Conservation (phyloP, 92 coral and sea anemone genomes). For the Phenganax stokvisi region DNA sequence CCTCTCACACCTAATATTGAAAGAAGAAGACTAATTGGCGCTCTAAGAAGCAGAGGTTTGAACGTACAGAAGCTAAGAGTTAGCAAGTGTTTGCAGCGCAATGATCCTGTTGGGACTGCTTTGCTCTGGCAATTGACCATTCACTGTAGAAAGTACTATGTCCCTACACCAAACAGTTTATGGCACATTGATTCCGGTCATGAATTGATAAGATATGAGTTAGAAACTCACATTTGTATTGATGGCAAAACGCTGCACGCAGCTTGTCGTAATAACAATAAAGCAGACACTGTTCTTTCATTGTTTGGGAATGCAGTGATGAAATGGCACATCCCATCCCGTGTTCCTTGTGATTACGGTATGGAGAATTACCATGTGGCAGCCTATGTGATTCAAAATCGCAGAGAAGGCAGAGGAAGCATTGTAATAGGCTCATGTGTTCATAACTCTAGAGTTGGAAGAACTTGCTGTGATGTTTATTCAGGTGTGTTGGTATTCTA, state of each 20-base stretch:
- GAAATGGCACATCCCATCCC: constrained; percentile 28
- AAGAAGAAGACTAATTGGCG: constrained; percentile 55
- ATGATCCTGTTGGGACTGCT: constrained; percentile 62
- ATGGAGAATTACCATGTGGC: constrained; percentile 30
- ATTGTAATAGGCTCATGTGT: constrained; percentile 53
- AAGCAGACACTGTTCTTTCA: constrained; percentile 49
- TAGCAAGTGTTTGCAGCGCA: constrained; percentile 48
- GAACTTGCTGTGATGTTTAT: constrained; percentile 34
- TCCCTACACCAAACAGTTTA: constrained; percentile 50
- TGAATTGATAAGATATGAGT: constrained; percentile 47
- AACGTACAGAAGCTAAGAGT: constrained; percentile 51
- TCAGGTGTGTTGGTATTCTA: no score
- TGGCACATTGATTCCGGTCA: constrained; percentile 56
- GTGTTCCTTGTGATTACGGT: no score
- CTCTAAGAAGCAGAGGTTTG: constrained; percentile 50
- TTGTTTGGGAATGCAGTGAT: constrained; percentile 46
- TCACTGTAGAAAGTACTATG: constrained; percentile 53
- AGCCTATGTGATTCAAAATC: constrained; percentile 44
- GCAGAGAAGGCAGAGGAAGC: constrained; percentile 52
- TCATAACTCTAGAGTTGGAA: constrained; percentile 43
- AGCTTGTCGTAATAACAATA: constrained; percentile 47
- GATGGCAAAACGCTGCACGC: constrained; percentile 51
- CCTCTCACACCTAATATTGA: constrained; percentile 57
- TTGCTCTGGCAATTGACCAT: constrained; percentile 56
- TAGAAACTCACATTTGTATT: constrained; percentile 53